phyloP scores from a whole-genome alignment of 2,888 invertebrate species.

The Nipponacmea schrenckii region DNA sequence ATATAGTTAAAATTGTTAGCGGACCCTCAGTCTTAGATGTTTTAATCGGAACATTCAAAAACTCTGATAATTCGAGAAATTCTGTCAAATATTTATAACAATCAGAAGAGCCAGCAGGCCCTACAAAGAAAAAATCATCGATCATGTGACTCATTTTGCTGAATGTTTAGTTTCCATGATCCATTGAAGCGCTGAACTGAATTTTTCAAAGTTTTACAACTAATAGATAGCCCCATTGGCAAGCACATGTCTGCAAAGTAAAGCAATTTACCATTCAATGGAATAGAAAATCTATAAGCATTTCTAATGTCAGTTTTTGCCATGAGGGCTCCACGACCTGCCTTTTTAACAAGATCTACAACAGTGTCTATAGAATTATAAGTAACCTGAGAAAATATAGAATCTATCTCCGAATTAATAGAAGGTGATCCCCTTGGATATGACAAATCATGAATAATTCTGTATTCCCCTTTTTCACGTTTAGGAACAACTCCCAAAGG shows the following conservation, averaged over 20 bases:
- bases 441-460: not conserved
- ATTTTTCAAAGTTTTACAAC: constrained; percentile 3
- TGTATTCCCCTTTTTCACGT: not conserved
- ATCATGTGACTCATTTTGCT: not conserved
- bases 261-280: not conserved
- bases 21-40: not conserved
- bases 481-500: not conserved
- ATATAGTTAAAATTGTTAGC: not conserved
- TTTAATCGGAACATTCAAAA: not conserved
- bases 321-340: not conserved
- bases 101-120: not conserved
- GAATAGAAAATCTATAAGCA: not conserved
- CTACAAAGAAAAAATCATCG: not conserved
- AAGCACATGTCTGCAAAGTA: constrained; percentile 5
- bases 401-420: not conserved
- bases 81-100: not conserved
- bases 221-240: not conserved
- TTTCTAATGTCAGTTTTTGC: constrained; percentile 9
- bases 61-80: not conserved
- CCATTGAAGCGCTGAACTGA: constrained; percentile 10
- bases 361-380: not conserved
- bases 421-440: too few species aligned
- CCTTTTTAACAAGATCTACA: not conserved
- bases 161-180: not conserved
- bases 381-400: not conserved